Evolutionary conservation across 2,888 invertebrate species (phyloP).

Genomic region (Esperia sulphurella): DNA sequence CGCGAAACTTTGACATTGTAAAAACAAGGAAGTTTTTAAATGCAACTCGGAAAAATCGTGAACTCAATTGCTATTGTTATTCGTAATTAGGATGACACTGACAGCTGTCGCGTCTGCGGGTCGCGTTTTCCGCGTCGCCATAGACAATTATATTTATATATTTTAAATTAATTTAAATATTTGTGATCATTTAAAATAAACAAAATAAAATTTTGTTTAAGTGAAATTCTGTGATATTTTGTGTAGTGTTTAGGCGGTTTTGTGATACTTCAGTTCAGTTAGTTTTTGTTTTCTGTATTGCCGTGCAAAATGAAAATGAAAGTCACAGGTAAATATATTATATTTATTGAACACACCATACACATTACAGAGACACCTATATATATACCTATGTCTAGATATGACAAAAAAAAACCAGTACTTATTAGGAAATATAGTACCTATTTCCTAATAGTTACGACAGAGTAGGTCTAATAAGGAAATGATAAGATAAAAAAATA

Average conservation of each 20-base stretch:
- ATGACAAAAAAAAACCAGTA: too few relatives aligned
- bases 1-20: slow-evolving; percentile 44
- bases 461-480: too few relatives aligned
- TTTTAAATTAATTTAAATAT: slow-evolving; percentile 13
- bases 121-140: slow-evolving; percentile 37
- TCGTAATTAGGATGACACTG: not conserved
- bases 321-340: slow-evolving; percentile 32
- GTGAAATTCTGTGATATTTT: slow-evolving; percentile 1
- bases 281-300: not conserved
- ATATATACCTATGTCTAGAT: too few relatives aligned
- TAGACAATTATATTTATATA: slow-evolving; percentile 22
- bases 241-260: slow-evolving; percentile 3
- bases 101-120: slow-evolving; percentile 31
- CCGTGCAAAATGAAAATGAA: slow-evolving; percentile 24
- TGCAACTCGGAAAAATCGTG: slow-evolving; percentile 36
- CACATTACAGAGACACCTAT: too few relatives aligned
- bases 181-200: slow-evolving; percentile 1
- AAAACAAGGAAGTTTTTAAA: slow-evolving; percentile 36
- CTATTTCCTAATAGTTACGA: too few relatives aligned
- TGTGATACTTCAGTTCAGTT: not conserved
- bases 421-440: too few relatives aligned
- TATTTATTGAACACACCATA: not conserved
- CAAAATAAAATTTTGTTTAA: not conserved
- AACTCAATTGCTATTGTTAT: slow-evolving; percentile 22
- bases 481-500: too few relatives aligned